Evolutionary conservation across 2,797 vertebrate species (phyloP).

Genomic region (Atherinosoma microstoma): DNA sequence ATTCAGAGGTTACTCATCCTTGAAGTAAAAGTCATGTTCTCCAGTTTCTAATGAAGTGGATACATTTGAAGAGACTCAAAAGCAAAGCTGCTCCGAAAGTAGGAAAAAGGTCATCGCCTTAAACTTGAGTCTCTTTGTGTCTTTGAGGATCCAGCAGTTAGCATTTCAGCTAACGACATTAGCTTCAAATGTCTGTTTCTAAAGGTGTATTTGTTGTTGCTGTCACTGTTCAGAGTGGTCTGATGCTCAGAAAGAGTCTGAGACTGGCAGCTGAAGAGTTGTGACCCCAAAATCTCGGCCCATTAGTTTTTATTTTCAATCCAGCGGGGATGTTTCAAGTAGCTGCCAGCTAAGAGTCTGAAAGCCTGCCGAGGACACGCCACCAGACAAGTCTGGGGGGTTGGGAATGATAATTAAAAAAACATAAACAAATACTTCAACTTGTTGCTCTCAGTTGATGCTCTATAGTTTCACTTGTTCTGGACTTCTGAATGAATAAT

Average conservation of each 20-base stretch:
- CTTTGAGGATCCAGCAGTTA: not conserved
- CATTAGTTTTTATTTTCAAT: not conserved
- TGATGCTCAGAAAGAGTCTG: not conserved
- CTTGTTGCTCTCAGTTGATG: not conserved
- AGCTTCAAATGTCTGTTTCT: not conserved
- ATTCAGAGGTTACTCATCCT: constrained; percentile 28
- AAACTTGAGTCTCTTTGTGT: not conserved
- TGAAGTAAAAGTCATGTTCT: constrained; percentile 22
- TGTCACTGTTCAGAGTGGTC: not conserved
- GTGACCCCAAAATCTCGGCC: not conserved
- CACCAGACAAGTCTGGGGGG: not conserved
- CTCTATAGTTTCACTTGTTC: not conserved
- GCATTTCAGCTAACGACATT: not conserved
- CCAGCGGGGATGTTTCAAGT: not conserved
- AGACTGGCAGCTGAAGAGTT: not conserved
- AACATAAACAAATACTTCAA: not conserved
- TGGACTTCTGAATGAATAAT: not conserved
- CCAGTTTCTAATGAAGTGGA: constrained; percentile 30
- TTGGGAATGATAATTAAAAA: not conserved
- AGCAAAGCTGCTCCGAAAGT: not conserved
- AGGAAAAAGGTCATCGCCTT: not conserved
- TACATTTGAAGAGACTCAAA: constrained; percentile 18
- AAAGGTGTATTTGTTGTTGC: not conserved
- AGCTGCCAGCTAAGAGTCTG: not conserved
- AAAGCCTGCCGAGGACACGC: not conserved